Evolutionary conservation across 2,113 vertebrate genomes (phyloP), one percentile per base, ranked within the genome.

Genomic region (Osmerus mordax): DNA sequence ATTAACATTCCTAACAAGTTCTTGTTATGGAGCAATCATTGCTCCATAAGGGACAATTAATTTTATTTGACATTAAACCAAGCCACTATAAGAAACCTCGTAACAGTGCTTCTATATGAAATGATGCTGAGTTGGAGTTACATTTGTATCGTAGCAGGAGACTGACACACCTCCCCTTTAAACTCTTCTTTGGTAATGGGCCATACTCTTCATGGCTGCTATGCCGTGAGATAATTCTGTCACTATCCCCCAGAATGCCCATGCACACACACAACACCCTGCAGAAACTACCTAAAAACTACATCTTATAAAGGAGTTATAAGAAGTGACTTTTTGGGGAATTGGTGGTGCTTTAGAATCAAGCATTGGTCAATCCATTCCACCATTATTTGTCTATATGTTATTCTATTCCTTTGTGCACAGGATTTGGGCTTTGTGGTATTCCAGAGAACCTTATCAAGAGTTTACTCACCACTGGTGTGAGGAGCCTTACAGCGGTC

Each of bases 381-480:
- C 32, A 36, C 32, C 5, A 36, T 36, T 36, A 36, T 36, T 36
- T 36, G 32, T 7, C 7, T 36, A 36, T 36, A 6, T 36, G 32
- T 7, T 61, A 16, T 41, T 65, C 32, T 59, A 21, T 74, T 18
- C 67, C 0, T 52, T 74, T 28, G 19, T 71, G 65, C 14, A 0
- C 76, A 98, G 97, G 97, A 36, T 99, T 99, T 86, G 97, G 97
- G 29, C 86, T 99, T 19, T 99, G 97, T 87, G 97, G 97, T 8
- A 99, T 99, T 78, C 97, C 97, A 19, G 97, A 99, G 86, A 99
- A 99, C 75, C 95, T 99, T 14, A 98, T 99, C 78, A 94, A 90
- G 59, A 95, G 95, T 81, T 91, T 99, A 70, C 86, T 99, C 74
- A 96, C 96, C 90, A 95, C 93, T 0, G 95, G 96, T 15, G 94